Evolutionary conservation across 1,140 invertebrate species (phyloP).

Genomic region (Drosophila virilis): DNA sequence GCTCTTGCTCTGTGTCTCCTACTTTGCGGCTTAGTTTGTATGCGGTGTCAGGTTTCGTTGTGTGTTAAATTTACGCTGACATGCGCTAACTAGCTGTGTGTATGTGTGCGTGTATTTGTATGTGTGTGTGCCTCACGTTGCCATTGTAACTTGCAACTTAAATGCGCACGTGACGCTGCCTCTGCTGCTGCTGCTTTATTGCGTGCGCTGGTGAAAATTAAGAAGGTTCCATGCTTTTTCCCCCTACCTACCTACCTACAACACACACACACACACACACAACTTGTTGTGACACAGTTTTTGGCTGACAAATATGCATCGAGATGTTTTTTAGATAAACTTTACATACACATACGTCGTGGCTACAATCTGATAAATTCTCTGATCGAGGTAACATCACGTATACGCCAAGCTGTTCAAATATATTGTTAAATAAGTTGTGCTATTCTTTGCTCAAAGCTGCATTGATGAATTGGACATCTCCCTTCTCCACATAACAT

Average conservation of each 20-base stretch:
- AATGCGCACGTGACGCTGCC: slow-evolving; percentile 76
- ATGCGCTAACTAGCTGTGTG: slow-evolving; percentile 71
- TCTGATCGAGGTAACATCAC: background rate
- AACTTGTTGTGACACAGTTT: slow-evolving; percentile 30
- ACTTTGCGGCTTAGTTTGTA: slow-evolving; percentile 51
- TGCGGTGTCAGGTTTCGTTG: slow-evolving; percentile 73
- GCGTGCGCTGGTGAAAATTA: slow-evolving; percentile 74
- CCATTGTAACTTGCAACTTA: slow-evolving; percentile 78
- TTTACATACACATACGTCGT: background rate
- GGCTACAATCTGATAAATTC: slow-evolving; percentile 1
- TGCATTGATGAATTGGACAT: background rate
- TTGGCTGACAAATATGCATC: slow-evolving; percentile 27
- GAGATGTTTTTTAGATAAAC: slow-evolving; percentile 24
- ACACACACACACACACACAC: background rate
- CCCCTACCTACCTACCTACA: background rate
- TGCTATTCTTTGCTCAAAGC: background rate
- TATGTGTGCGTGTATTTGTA: slow-evolving; percentile 30
- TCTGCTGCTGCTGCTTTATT: slow-evolving; percentile 73
- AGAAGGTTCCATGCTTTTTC: slow-evolving; percentile 42
- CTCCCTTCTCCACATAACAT: background rate
- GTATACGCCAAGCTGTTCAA: background rate
- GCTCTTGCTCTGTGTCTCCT: slow-evolving; percentile 5
- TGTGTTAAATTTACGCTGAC: slow-evolving; percentile 80
- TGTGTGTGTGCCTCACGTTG: slow-evolving; percentile 60
- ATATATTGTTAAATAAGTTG: background rate